phyloP scores from a whole-genome alignment of 2,888 invertebrate genomes.

The Gasteruption jaculator region DNA sequence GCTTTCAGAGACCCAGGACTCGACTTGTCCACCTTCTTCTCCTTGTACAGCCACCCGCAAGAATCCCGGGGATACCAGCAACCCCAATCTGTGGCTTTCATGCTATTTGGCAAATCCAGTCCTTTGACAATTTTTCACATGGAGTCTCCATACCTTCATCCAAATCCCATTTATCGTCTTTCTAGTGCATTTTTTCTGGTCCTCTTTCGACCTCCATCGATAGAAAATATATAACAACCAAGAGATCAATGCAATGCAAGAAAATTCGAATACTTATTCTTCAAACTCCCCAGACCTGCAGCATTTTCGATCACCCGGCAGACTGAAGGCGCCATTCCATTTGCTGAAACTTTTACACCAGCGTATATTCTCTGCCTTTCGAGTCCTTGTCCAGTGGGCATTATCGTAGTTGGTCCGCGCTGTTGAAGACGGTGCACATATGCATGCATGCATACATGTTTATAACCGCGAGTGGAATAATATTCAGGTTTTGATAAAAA shows the following conservation, averaged over 20 bases:
- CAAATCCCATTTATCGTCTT: constrained; percentile 1
- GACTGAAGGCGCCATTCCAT: constrained; percentile 48
- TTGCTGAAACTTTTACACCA: too few species aligned
- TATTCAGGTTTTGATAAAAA: constrained; percentile 30
- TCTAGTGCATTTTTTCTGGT: constrained; percentile 5
- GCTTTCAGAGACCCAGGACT: constrained; percentile 49
- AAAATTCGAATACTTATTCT: too few species aligned
- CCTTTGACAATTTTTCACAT: too few species aligned
- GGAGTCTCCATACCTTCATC: too few species aligned
- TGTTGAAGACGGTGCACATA: too few species aligned
- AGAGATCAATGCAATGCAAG: too few species aligned
- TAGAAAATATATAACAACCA: too few species aligned
- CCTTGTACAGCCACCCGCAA: constrained; percentile 44
- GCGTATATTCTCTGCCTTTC: constrained; percentile 25
- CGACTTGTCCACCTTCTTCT: constrained; percentile 50
- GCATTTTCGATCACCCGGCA: constrained; percentile 27
- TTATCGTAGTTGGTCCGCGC: constrained; percentile 41
- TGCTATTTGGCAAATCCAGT: too few species aligned
- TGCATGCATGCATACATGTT: constrained; percentile 21
- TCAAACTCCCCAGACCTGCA: too few species aligned
- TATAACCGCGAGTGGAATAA: too few species aligned
- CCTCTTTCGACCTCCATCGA: not conserved
- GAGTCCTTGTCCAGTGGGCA: constrained; percentile 40
- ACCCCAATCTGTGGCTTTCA: too few species aligned
- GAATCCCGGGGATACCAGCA: constrained; percentile 31